These are phyloP conservation scores for Tenrec ecaudatus DNA, from an alignment of 2,113 vertebrate species.

Conservation along the genomic window DNA sequence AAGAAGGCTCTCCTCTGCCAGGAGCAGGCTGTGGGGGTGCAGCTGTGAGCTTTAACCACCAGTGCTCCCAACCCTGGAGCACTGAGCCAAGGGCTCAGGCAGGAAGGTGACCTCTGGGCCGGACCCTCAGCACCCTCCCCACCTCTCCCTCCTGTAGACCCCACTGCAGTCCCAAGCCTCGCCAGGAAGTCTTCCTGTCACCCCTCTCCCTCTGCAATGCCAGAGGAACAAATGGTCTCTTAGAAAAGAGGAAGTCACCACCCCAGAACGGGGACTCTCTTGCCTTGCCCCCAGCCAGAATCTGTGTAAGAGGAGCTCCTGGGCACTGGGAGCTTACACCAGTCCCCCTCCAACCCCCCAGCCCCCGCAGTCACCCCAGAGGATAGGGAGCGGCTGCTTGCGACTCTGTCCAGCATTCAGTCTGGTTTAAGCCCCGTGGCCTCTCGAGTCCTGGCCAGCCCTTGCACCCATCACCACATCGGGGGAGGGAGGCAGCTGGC, in stretches of 20 bases:
- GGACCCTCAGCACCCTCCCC: accelerated
- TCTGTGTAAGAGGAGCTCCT: accelerated
- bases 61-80: background rate
- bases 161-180: accelerated
- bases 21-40: accelerated
- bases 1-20: background rate
- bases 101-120: background rate
- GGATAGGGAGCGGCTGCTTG: background rate
- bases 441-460: background rate
- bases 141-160: background rate
- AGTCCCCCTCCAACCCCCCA: no score
- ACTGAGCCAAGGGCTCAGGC: background rate
- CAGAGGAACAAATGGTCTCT: background rate
- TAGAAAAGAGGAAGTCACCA: background rate
- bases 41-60: background rate
- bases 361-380: no score
- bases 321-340: background rate
- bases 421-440: background rate
- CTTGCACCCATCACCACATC: background rate
- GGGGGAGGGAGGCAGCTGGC: no score
- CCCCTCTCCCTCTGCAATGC: background rate
- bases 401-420: accelerated
- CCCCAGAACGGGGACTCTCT: background rate
- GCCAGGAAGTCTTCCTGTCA: background rate
- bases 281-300: background rate